These are phyloP conservation scores for Telmatherina bonti DNA, from an alignment of 2,797 vertebrate genomes.

Conservation along the genomic window DNA sequence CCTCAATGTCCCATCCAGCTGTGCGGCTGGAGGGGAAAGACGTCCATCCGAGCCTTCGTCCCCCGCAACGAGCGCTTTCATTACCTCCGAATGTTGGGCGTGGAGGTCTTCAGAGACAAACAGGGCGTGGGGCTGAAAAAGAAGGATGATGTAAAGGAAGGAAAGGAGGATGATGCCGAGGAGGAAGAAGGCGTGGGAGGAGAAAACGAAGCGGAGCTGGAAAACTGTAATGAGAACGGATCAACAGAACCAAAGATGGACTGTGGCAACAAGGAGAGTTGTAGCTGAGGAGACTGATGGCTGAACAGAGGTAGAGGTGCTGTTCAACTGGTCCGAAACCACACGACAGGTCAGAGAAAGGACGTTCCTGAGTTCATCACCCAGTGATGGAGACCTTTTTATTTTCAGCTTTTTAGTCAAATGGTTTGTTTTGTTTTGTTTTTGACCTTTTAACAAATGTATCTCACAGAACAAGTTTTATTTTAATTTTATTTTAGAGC, in stretches of 20 bases:
- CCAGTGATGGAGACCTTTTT: conserved; percentile 29
- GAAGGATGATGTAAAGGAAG: conserved; percentile 66
- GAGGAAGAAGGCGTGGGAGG: not conserved
- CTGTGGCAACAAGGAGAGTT: conserved; percentile 17
- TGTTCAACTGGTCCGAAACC: conserved; percentile 19
- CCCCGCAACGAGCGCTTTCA: conserved; percentile 95
- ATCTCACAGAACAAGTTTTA: conserved; percentile 14
- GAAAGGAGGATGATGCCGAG: conserved; percentile 19
- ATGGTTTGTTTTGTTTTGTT: conserved; percentile 59
- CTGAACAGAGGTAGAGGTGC: conserved; percentile 25
- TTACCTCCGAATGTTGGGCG: conserved; percentile 96
- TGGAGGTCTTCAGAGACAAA: conserved; percentile 89
- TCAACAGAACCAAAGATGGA: conserved; percentile 50
- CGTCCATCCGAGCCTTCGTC: conserved; percentile 95
- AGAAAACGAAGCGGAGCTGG: conserved; percentile 31
- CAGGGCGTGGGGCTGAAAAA: conserved; percentile 68
- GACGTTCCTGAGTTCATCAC: conserved; percentile 25
- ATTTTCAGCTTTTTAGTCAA: conserved; percentile 49
- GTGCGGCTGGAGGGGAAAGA: conserved; percentile 97
- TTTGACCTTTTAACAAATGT: conserved; percentile 48
- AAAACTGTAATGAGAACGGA: conserved; percentile 43
- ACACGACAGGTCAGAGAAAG: conserved; percentile 21
- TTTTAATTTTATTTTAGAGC: conserved; percentile 20
- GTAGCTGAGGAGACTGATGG: conserved; percentile 52
- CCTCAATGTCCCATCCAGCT: conserved; percentile 95